Evolutionary conservation across 2,888 invertebrate species (phyloP), one percentile per base, ranked within the genome.

Genomic region (Teinopalpus imperialis): DNA sequence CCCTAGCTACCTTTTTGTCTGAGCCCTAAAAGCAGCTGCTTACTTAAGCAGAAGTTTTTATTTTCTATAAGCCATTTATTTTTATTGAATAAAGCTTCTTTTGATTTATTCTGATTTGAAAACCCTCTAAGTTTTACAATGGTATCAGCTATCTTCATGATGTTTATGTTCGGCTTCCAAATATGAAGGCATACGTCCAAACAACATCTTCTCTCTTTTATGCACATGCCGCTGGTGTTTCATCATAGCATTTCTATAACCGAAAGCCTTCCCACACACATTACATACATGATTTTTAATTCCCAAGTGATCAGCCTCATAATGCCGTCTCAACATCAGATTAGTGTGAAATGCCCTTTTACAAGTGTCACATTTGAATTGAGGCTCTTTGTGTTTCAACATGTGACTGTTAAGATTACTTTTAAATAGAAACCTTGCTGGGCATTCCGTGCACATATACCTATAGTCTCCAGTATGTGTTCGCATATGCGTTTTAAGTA

Each of bases 171-270:
- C 54, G 10, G 54, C 55, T 51, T 53, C 53, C 3, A 63, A 47
- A 36, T 57, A 56, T 1, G 59, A 54, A 14, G 65, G 65, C 45
- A 57, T 55, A 29, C 63, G 32, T 0, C 65, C 62, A 51, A 59
- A 65, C 16, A 52, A 46, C 29, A 60, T 51, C 48, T 74, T 75
- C 35, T 72, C 66, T 39, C 74, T 61, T 50, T 75, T 74, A 49
- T 75, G 75, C 0, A 75, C 72, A 59, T 66, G 63, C 10, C 68
- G 48, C 42, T 74, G 72, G 49, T 75, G 75, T 46, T 73, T 73
- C 56, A 69, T 69, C 69, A 75, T 63, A 21, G 70, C 70, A 52
- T 74, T 66, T 44, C 74, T 61, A 37, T 75, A 74, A 6, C 74
- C 74, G 53, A 74, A 75, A 7, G 74, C 72, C 43, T 74, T 72